Evolutionary conservation across 2,113 vertebrate species (phyloP).

Genomic region (Atherinomorus stipes): DNA sequence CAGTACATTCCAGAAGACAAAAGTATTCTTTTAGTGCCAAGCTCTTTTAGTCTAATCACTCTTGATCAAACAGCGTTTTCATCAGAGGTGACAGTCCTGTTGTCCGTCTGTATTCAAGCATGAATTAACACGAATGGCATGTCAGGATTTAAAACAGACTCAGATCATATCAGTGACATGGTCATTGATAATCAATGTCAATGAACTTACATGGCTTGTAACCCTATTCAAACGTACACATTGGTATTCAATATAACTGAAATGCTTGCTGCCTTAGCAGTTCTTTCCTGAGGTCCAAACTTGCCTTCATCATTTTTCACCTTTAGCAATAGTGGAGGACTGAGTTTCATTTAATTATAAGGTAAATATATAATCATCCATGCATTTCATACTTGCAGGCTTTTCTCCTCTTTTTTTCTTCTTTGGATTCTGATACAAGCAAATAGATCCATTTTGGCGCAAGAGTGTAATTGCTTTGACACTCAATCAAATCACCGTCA

Average conservation of each 20-base stretch:
- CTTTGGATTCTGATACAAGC: conserved; percentile 17
- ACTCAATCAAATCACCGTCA: conserved; percentile 36
- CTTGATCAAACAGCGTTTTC: conserved; percentile 40
- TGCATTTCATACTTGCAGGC: too few species aligned
- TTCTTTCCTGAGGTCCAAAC: conserved; percentile 20
- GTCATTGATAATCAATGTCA: conserved; percentile 67
- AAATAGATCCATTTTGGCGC: conserved; percentile 58
- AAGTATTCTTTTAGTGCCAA: conserved; percentile 25
- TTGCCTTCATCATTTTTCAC: not conserved
- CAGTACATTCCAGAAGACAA: conserved; percentile 22
- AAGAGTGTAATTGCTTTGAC: conserved; percentile 17
- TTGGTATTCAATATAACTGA: conserved; percentile 55
- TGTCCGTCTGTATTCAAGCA: conserved; percentile 15
- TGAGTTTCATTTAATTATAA: too few species aligned
- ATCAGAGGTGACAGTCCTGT: conserved; percentile 7
- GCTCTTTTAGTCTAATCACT: conserved; percentile 30
- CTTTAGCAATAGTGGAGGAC: not conserved
- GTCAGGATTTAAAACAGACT: conserved; percentile 45
- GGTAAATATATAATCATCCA: too few species aligned
- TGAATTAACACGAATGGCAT: conserved; percentile 1
- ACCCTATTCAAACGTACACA: conserved; percentile 48
- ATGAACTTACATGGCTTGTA: conserved; percentile 54
- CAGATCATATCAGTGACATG: conserved; percentile 42
- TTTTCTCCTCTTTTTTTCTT: too few species aligned
- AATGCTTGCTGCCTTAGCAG: conserved; percentile 22